Evolutionary conservation across 2,113 vertebrate species (phyloP), one percentile per base, ranked within the genome.

Genomic region (Alethe diademata): DNA sequence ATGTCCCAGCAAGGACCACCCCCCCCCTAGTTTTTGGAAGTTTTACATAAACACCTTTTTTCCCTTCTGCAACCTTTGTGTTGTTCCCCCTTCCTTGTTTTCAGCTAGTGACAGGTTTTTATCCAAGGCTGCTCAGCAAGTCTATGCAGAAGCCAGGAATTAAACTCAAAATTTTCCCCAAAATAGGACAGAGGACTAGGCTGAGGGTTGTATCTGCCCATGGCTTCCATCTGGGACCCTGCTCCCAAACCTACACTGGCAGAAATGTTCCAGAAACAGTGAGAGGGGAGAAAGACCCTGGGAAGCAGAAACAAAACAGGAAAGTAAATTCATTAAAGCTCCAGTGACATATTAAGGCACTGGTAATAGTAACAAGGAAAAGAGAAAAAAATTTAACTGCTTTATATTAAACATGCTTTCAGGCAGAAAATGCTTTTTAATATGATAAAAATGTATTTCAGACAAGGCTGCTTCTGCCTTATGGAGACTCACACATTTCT

Each of bases 131-230:
- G 26, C 35, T n/a, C 26, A 33, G 33, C 24, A 78, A 28, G 15
- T n/a, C 29, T 33, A 2, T 43, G 28, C 33, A 35, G 72, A 83
- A 88, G 42, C 7, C 33, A 18, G 42, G 48, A 81, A 43, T 74
- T 72, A 45, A 75, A 51, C 16, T 57, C 43, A n/a, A n/a, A n/a
- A 19, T 72, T 22, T 72, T 4, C 33, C 31, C 16, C 16, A 8
- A 40, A 69, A 47, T 0, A 35, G 25, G 28, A 42, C 0, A 1
- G 36, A 66, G 20, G 5, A 54, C 16, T 11, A 78, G 47, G 8
- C 51, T 64, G 24, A 70, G 17, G 20, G 29, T 19, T 80, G 38
- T 43, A 9, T 56, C 42, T 79, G 43, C 61, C n/a, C 15, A 2
- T 24, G 8, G 24, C 8, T 86, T 66, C 50, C 38, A 47, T 6